Evolutionary conservation across 2,113 vertebrate genomes (phyloP).

Genomic region (Pelusios castaneus): DNA sequence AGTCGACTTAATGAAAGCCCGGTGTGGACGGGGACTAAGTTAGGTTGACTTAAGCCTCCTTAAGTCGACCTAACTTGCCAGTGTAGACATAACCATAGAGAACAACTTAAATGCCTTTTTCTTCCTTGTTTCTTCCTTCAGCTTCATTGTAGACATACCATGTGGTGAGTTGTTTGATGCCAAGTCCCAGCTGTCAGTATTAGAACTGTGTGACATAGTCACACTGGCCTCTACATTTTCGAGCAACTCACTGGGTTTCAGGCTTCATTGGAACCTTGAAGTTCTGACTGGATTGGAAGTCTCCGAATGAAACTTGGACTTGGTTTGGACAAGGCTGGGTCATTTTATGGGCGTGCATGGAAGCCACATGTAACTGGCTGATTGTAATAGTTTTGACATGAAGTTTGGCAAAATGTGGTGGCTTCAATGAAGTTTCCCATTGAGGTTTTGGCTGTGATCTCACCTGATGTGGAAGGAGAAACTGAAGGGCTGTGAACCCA

Average conservation of each 20-base stretch:
- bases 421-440: neutral
- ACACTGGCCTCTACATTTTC: rapidly evolving
- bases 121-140: neutral
- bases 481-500: rapidly evolving
- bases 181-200: rapidly evolving
- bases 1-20: too few species aligned
- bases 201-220: neutral
- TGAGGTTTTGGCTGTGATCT: neutral
- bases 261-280: neutral
- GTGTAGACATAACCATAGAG: too few species aligned
- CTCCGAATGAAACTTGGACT: neutral
- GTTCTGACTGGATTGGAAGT: neutral
- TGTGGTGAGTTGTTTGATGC: neutral
- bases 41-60: too few species aligned
- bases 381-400: neutral
- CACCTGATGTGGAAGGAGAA: neutral
- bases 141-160: rapidly evolving
- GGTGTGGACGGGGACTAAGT: too few species aligned
- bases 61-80: too few species aligned
- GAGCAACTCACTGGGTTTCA: neutral
- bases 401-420: neutral
- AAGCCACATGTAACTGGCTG: rapidly evolving
- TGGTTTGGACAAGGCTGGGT: neutral
- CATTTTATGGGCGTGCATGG: neutral
- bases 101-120: neutral